Evolutionary conservation across 2,113 vertebrate species (phyloP), one percentile per base, ranked within the genome.

Genomic region (Ceuthmochares aereus): DNA sequence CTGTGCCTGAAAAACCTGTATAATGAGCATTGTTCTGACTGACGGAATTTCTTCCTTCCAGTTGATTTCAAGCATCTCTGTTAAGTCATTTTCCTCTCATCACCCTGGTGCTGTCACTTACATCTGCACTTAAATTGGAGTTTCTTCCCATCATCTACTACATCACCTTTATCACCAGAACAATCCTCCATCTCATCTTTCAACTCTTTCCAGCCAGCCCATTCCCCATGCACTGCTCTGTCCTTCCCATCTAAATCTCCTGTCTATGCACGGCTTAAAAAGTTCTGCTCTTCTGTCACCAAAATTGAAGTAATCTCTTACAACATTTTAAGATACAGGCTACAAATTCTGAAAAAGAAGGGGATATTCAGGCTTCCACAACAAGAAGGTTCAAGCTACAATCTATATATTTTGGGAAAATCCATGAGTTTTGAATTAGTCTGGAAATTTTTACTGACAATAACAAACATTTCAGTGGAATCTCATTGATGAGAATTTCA

Each of bases 1-100:
- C 62, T 47, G 11, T 27, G 43, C 69, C 78, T 84, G 37, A 37
- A 72, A 89, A 87, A 89, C 64, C 69, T 79, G 40, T 32, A 49
- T 89, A 94, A 91, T 0, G 6, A 86, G 66, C 84, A 45, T 60
- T 94, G 42, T 70, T 85, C 72, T 94, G 37, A 69, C 55, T 73
- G 43, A 60, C 69, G 77, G 68, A 40, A 63, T 90, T 49, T 84
- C 25, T 66, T 40, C 60, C 30, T 88, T 94, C 54, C 36, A 27
- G 30, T 43, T 90, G 36, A 64, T 89, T 92, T 94, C 52, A 68
- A 90, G 59, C 13, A 45, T 59, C 34, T 87, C 81, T 80, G 51
- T 90, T 79, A 83, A 89, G 80, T 72, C 4, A 60, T 93, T 91
- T 90, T 80, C 36, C 23, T 80, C 43, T 95, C 55, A 58, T 96